Evolutionary conservation across 2,113 vertebrate species (phyloP), one percentile per base, ranked within the genome.

Genomic region (Pachypanchax playfairii): DNA sequence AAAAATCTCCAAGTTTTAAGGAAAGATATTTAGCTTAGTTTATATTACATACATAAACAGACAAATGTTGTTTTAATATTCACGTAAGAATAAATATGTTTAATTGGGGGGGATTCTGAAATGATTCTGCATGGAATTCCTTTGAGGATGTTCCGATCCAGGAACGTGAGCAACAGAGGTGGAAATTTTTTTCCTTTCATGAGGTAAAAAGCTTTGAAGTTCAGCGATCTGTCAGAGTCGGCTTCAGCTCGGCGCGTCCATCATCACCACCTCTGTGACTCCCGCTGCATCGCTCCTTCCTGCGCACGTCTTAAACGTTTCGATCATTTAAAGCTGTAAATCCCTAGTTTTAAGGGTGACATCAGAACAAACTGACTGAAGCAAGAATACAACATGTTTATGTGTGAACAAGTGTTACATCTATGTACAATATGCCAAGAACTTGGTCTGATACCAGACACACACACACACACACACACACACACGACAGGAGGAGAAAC

Each of bases 121-220:
- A 20, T 26, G 13, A 26, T 49, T 26, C 24, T 39, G 6, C 10
- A 24, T 24, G 22, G 3, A 10, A 21, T 39, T 20, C 25, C 26
- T 26, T 17, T 9, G 21, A 58, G 5, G 8, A 24, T 58, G 13
- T 46, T 28, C 21, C 10, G 6, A 59, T 50, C 41, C 43, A 21
- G 41, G 59, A 65, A 66, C 31, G 50, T 62, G 71, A 65, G 64
- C 5, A 6, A 54, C 21, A 51, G 11, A 67, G 38, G 36, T 52
- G 15, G 2, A 21, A 56, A 55, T 38, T 2, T 65, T 60, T 15
- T 41, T 54, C 38, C 20, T 10, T 48, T 47, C 78, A 62, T 24
- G 51, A 42, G 76, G 68, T n/a, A 75, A 36, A 67, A 70, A 20
- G 21, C 85, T 90, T 89, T 92, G 86, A 87, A 85, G 83, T 85